phyloP scores from a whole-genome alignment of 2,797 vertebrate genomes.

The Pelobates cultripes region DNA sequence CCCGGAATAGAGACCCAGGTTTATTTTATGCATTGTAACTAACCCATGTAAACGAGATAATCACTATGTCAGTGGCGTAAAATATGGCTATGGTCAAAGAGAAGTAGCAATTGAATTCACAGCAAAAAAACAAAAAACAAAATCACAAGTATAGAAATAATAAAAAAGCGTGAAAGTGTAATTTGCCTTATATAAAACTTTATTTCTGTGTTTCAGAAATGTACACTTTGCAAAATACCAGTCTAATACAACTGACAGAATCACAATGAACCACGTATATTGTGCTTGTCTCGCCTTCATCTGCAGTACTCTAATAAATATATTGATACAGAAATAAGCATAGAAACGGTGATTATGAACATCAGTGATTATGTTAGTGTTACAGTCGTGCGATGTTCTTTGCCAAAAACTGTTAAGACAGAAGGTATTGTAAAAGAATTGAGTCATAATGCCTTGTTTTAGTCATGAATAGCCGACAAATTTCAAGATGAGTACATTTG shows the following conservation, averaged over 20 bases:
- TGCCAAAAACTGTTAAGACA: conserved; percentile 65
- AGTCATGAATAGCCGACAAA: neutral
- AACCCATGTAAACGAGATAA: no score
- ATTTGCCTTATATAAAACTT: conserved; percentile 38
- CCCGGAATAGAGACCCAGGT: no score
- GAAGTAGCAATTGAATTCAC: no score
- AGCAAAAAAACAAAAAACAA: no score
- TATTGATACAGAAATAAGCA: conserved; percentile 39
- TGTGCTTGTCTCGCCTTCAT: conserved; percentile 47
- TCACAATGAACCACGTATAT: conserved; percentile 46
- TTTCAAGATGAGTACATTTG: neutral
- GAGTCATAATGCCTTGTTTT: neutral
- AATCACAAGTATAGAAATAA: no score
- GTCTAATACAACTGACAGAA: conserved; percentile 47
- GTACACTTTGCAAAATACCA: conserved; percentile 47
- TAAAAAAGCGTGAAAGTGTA: neutral
- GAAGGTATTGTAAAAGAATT: conserved; percentile 54
- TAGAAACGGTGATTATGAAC: conserved; percentile 59
- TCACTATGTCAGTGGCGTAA: no score
- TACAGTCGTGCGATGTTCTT: conserved; percentile 54
- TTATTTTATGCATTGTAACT: no score
- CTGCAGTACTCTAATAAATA: conserved; percentile 39
- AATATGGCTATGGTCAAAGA: no score
- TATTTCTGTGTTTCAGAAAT: conserved; percentile 46
- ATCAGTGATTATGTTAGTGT: conserved; percentile 29